phyloP scores from a whole-genome alignment of 2,888 invertebrate genomes.

The Eupithecia inturbata region DNA sequence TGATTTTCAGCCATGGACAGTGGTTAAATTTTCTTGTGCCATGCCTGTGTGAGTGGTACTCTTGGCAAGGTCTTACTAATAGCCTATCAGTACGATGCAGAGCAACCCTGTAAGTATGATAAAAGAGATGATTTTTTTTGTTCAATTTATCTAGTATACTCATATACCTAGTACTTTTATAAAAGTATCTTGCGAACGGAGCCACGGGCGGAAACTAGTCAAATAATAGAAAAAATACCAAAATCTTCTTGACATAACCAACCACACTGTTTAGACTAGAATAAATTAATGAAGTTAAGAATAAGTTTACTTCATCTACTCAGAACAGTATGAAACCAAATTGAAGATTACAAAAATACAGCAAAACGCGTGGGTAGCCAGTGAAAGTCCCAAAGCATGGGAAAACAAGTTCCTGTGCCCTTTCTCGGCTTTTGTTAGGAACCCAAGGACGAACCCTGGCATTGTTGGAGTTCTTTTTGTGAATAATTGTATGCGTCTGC shows the following conservation, averaged over 20 bases:
- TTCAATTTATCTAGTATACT: no score
- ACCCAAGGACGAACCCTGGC: conserved; percentile 78
- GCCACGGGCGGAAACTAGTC: not conserved
- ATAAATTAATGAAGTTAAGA: not conserved
- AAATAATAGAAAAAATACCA: not conserved
- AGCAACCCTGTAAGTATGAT: no score
- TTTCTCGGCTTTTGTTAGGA: conserved; percentile 82
- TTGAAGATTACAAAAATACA: conserved; percentile 41
- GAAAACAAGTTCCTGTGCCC: conserved; percentile 82
- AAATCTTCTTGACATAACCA: not conserved
- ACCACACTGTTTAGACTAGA: not conserved
- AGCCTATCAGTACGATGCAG: no score
- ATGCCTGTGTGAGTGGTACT: not conserved
- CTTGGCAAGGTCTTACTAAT: not conserved
- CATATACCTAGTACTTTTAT: no score
- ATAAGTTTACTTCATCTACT: not conserved
- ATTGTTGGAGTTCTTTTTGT: conserved; percentile 79
- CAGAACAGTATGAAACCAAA: conserved; percentile 12
- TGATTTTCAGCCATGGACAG: conserved; percentile 32
- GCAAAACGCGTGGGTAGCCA: conserved; percentile 76
- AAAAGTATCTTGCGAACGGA: not conserved
- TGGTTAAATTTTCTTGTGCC: conserved; percentile 20
- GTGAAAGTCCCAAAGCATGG: conserved; percentile 82
- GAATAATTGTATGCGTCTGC: conserved; percentile 81
- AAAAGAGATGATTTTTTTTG: no score